Percentiles rank a stretch among this genome's conserved stretches.
Evolutionary conservation across 2,888 invertebrate genomes (phyloP).

Genomic region (Morinoia aosen): DNA sequence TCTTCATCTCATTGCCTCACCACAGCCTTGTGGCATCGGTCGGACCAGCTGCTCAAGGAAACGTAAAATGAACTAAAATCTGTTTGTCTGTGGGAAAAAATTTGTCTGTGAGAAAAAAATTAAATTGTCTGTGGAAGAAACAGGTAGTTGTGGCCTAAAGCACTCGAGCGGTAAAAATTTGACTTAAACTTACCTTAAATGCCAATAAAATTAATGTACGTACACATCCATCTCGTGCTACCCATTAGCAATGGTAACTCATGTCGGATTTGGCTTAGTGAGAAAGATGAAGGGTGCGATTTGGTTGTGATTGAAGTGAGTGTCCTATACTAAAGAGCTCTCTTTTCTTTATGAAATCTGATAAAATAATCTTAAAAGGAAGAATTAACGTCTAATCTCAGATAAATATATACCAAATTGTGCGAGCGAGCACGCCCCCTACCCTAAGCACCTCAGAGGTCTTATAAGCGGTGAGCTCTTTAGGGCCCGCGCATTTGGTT

Average conservation of each 20-base stretch:
- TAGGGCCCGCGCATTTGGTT: too few relatives aligned
- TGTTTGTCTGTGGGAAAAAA: too few relatives aligned
- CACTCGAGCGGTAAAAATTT: neutral
- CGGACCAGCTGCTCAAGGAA: neutral
- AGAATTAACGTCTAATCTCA: too few relatives aligned
- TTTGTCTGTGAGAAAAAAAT: too few relatives aligned
- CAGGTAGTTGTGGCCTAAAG: neutral
- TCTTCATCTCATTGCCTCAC: neutral
- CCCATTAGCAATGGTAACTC: neutral
- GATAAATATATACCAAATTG: too few relatives aligned
- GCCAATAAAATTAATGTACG: neutral
- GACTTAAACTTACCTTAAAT: neutral
- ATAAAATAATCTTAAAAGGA: neutral
- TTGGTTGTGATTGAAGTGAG: neutral
- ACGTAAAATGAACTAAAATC: neutral
- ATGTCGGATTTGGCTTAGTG: neutral
- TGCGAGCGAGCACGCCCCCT: too few relatives aligned
- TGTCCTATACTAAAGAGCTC: neutral
- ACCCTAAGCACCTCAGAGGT: too few relatives aligned
- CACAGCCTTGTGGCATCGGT: neutral
- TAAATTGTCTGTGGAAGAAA: neutral
- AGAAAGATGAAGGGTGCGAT: neutral
- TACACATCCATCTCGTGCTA: neutral
- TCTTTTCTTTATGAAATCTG: neutral
- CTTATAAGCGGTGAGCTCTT: too few relatives aligned